Conservation (phyloP, 2,113 vertebrate species). For the Prietella phreatophila region DNA sequence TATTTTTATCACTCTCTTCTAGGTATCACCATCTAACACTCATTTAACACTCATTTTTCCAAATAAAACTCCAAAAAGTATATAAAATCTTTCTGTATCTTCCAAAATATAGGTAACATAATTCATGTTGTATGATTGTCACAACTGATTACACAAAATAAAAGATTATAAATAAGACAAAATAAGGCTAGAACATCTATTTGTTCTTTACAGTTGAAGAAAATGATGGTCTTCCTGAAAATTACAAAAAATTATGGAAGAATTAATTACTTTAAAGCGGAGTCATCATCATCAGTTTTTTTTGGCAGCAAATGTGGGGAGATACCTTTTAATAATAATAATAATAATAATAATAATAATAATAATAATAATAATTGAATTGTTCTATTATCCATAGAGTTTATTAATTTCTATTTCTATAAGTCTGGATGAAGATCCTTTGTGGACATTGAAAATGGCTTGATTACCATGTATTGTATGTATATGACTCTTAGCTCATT, state of each 20-base stretch:
- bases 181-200: neutral
- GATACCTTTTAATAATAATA: neutral
- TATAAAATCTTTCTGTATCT: neutral
- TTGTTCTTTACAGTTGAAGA: neutral
- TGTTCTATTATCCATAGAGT: neutral
- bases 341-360: too few relatives aligned
- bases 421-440: neutral
- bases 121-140: neutral
- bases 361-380: neutral
- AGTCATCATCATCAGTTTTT: neutral
- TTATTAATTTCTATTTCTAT: neutral
- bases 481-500: neutral
- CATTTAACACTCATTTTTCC: neutral
- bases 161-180: neutral
- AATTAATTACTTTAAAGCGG: neutral
- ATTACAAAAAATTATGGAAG: neutral
- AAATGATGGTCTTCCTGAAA: neutral
- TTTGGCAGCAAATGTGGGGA: neutral
- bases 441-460: neutral
- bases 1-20: neutral
- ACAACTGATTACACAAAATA: neutral
- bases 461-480: neutral
- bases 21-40: neutral
- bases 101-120: neutral
- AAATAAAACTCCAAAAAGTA: neutral